These are phyloP conservation scores for Mesorhabditis sp. DNA, from an alignment of 2,888 invertebrate genomes.

Conservation along the genomic window DNA sequence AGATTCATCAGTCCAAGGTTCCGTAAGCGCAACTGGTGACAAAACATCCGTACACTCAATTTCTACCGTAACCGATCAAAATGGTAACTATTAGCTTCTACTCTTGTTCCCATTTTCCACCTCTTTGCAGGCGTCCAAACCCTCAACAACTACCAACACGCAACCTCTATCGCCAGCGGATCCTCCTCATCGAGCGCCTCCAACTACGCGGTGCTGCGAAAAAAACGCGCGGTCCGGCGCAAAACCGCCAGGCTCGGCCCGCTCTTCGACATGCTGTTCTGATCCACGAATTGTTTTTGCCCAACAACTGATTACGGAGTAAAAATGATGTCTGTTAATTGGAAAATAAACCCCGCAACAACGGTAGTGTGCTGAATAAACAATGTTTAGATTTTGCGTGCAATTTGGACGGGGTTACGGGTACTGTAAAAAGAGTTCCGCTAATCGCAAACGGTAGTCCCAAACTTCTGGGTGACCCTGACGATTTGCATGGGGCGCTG, in stretches of 20 bases:
- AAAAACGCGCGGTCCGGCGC: conserved; percentile 12
- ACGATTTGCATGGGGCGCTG: no score
- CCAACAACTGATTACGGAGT: no score
- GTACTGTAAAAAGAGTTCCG: no score
- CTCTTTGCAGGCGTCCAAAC: conserved; percentile 27
- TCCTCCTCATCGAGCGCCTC: conserved; percentile 32
- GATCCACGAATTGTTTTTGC: background rate
- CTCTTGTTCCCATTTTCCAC: background rate
- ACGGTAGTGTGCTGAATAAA: no score
- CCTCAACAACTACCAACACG: conserved; percentile 31
- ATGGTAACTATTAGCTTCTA: conserved; percentile 16
- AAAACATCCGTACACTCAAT: conserved; percentile 30
- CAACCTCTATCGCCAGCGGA: conserved; percentile 23
- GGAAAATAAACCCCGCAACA: no score
- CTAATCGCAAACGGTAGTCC: no score
- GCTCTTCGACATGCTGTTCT: background rate
- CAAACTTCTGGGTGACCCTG: no score
- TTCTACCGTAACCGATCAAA: conserved; percentile 27
- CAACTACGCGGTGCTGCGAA: conserved; percentile 23
- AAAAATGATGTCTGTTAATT: no score
- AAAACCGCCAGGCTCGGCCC: background rate
- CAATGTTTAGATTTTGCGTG: no score
- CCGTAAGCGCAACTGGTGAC: conserved; percentile 27
- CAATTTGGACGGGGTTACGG: no score
- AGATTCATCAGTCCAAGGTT: conserved; percentile 28